A percentile compares a stretch with the other conserved stretches of the same genome.
These are phyloP conservation scores for Hippocampus zosterae DNA, from an alignment of 2,113 vertebrate species.

Conservation along the genomic window DNA sequence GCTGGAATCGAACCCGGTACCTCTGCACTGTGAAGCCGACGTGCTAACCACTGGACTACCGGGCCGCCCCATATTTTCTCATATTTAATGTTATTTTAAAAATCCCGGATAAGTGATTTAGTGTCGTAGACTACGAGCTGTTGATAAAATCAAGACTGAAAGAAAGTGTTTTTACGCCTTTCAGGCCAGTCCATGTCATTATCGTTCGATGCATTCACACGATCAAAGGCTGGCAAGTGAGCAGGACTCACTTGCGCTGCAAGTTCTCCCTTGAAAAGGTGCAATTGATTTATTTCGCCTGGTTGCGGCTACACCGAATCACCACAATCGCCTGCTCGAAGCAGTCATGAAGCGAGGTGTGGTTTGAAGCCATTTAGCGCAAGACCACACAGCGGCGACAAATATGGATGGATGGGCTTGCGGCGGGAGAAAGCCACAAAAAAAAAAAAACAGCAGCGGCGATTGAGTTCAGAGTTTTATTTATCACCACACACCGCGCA, in stretches of 20 bases:
- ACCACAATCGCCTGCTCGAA: conserved; percentile 8
- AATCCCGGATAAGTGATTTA: too few species aligned
- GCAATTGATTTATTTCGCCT: conserved; percentile 11
- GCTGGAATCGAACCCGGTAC: too few species aligned
- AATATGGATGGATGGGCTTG: conserved; percentile 10
- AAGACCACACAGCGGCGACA: conserved; percentile 15
- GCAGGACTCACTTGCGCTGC: conserved; percentile 26
- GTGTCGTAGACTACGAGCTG: too few species aligned
- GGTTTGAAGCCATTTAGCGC: conserved; percentile 21
- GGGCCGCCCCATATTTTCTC: too few species aligned
- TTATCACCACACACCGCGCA: conserved; percentile 6
- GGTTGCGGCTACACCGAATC: conserved; percentile 19
- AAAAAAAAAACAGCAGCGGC: conserved; percentile 7
- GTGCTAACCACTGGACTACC: too few species aligned
- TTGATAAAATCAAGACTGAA: neutral
- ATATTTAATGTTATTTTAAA: too few species aligned
- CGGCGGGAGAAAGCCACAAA: conserved; percentile 6
- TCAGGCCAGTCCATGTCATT: too few species aligned
- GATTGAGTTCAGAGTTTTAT: conserved; percentile 20
- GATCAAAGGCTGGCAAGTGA: neutral
- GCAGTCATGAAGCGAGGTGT: conserved; percentile 28
- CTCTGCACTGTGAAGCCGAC: too few species aligned
- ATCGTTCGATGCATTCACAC: too few species aligned
- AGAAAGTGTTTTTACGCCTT: neutral
- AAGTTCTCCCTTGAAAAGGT: conserved; percentile 14